phyloP scores from a whole-genome alignment of 2,113 vertebrate species.

The Tapirus terrestris region DNA sequence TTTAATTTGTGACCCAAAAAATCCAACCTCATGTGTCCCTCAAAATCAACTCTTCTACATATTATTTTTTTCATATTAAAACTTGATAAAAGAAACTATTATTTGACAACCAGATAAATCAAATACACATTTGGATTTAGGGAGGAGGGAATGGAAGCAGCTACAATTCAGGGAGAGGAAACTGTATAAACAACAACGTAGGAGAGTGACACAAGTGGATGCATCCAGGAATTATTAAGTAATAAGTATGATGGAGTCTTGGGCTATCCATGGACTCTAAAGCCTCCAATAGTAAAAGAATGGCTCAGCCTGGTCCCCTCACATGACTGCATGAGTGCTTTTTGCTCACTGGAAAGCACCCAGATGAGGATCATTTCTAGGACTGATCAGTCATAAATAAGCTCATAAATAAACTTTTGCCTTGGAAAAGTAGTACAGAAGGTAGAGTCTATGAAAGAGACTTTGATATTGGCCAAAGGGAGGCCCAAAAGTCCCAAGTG shows the following conservation, averaged over 20 bases:
- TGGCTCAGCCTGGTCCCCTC: rapidly evolving
- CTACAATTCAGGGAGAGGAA: no score
- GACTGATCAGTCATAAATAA: neutral
- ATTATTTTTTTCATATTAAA: neutral
- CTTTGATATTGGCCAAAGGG: no score
- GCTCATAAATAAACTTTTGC: neutral
- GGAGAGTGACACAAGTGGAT: neutral
- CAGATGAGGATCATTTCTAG: neutral
- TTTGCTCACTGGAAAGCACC: neutral
- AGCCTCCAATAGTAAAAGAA: rapidly evolving
- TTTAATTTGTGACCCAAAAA: neutral
- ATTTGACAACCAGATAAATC: neutral
- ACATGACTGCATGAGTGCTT: rapidly evolving
- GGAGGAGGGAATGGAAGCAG: neutral
- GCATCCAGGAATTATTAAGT: neutral
- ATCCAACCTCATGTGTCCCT: neutral
- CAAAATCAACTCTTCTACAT: neutral
- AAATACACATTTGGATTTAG: neutral
- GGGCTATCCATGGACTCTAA: neutral
- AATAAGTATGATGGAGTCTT: neutral
- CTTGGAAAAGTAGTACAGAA: neutral
- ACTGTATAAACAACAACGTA: rapidly evolving
- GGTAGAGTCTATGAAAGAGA: neutral
- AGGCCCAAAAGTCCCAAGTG: neutral
- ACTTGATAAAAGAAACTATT: neutral